Evolutionary conservation across 2,888 invertebrate species (phyloP).

Genomic region (Atrina japonica): DNA sequence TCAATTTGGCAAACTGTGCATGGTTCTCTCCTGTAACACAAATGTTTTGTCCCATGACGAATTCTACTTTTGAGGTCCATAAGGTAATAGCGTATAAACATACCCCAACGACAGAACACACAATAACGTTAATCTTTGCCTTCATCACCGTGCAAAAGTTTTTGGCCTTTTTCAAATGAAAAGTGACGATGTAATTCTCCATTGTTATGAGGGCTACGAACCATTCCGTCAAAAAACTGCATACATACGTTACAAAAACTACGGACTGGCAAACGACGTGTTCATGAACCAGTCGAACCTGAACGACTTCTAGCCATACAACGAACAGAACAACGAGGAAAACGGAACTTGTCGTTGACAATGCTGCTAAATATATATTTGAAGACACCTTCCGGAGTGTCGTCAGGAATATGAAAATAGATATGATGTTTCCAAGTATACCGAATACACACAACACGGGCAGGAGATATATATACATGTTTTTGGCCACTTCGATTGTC

Average conservation of each 20-base stretch:
- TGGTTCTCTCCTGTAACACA: constrained; percentile 47
- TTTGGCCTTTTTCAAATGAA: constrained; percentile 23
- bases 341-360: constrained; percentile 89
- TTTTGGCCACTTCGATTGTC: too few species aligned
- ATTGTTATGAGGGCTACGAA: constrained; percentile 27
- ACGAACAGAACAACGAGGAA: constrained; percentile 86
- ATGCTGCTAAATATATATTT: constrained; percentile 88
- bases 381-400: constrained; percentile 89
- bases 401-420: constrained; percentile 87
- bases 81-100: constrained; percentile 50
- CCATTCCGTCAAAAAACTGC: constrained; percentile 84
- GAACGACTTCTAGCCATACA: constrained; percentile 63
- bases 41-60: constrained; percentile 39
- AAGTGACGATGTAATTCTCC: constrained; percentile 36
- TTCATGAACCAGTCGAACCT: constrained; percentile 56
- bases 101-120: constrained; percentile 32
- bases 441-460: constrained; percentile 88
- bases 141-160: constrained; percentile 30
- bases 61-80: constrained; percentile 51
- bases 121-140: constrained; percentile 20
- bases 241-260: constrained; percentile 84
- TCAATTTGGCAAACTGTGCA: constrained; percentile 49
- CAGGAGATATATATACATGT: constrained; percentile 78
- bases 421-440: constrained; percentile 87
- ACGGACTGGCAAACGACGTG: constrained; percentile 86